Base-by-base conservation (phyloP, 2,888 invertebrate genomes). In the Drosophila lacicola region DNA sequence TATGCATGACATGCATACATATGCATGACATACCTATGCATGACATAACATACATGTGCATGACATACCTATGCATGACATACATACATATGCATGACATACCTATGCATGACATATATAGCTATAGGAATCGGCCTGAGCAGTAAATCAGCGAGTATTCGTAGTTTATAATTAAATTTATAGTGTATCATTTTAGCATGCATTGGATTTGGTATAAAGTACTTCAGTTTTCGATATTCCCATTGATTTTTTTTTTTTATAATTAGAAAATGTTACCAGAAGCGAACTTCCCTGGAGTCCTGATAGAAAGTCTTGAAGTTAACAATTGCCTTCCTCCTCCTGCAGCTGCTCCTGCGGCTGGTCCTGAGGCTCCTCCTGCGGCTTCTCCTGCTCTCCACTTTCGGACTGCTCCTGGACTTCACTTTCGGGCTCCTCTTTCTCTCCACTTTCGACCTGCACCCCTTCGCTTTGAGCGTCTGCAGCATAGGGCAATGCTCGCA, bases 401-500 rank as follows among this genome's bases (percentile, higher is more conserved):
- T 14, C 46, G 1, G 8, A 1, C 19, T 46, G 5, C 4, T 14
- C 2, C 29, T 37, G 21, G 5, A 11, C 21, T 17, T 2, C 17
- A 17, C 17, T 1, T 17, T 17, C 2, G 17, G 2, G 2, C 54
- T 39, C 33, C 37, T 41, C 36, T 3, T 42, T n/a, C n/a, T 47
- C n/a, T 46, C n/a, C 3, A 9, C 9, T 3, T 47, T 25, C 25
- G 25, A 6, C 9, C 41, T 60, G 34, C 5, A 42, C 19, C 21
- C 10, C 33, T 21, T 37, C 25, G 49, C 17, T 25, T 21, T 57
- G 29, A 13, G n/a, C 37, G 19, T 57, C 61, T 13, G 49, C 64
- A 0, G 91, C 91, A 56, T 82, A 91, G 2, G 91, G 91, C 13
- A 91, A 61, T 3, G 82, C 73, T 8, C 82, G 78, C n/a, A 91